These are phyloP conservation scores for Sylvietta virens DNA, from an alignment of 2,113 vertebrate genomes.

Conservation along the genomic window DNA sequence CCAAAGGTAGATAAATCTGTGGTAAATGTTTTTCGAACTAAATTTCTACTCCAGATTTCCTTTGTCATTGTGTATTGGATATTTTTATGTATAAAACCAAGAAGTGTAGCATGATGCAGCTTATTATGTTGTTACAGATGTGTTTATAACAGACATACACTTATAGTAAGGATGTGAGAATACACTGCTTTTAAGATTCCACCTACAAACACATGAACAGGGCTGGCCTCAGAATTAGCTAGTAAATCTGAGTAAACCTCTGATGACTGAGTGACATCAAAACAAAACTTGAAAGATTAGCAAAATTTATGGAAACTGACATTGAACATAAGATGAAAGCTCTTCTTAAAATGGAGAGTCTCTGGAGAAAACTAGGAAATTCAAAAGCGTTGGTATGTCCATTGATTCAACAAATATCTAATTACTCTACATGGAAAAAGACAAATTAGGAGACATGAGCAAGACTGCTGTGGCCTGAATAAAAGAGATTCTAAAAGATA, in stretches of 20 bases:
- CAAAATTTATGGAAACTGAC: constrained; percentile 1
- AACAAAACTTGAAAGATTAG: not conserved
- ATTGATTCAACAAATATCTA: constrained; percentile 5
- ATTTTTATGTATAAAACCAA: not conserved
- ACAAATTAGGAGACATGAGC: not conserved
- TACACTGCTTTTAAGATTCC: not conserved
- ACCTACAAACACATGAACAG: not conserved
- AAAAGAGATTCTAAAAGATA: not conserved
- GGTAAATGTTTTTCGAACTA: not conserved
- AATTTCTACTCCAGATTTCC: not conserved
- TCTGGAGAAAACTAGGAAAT: not conserved
- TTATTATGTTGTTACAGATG: not conserved
- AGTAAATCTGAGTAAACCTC: not conserved
- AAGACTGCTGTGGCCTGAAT: not conserved
- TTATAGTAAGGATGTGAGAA: not conserved
- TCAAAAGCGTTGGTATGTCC: not conserved
- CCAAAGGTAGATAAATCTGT: not conserved
- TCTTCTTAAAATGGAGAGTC: not conserved
- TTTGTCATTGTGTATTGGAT: not conserved
- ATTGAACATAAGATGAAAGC: not conserved
- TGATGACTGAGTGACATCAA: not conserved
- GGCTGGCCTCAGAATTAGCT: not conserved
- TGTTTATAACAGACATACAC: not conserved
- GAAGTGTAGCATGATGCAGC: not conserved
- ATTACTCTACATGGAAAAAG: not conserved